Evolutionary conservation across 2,888 invertebrate genomes (phyloP), one percentile per base, ranked within the genome.

Genomic region (Chrysomela aeneicollis): DNA sequence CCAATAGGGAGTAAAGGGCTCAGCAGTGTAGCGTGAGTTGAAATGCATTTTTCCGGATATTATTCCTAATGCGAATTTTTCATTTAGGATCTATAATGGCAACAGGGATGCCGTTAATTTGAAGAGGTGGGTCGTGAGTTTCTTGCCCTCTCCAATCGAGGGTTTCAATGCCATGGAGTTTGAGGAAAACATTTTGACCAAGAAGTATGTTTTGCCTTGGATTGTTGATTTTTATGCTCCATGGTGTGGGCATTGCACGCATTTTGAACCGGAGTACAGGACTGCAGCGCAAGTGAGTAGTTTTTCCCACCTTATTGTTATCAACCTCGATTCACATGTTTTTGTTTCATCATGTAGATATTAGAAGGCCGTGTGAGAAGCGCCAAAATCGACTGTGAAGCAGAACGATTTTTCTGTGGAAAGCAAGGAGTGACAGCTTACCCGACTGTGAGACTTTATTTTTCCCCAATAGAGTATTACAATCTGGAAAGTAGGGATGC

Each of bases 171-270:
- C 82, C 58, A 75, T 79, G 5, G 83, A 84, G 61, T 84, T 87
- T 59, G 76, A 81, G 60, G 77, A 80, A n/a, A 75, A 84, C 59
- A 84, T 90, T 12, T 75, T 89, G 15, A 77, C 81, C 1, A 84
- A 86, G 60, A 75, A 79, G 26, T 78, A 71, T 60, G 61, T 73
- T 6, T 53, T 76, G 52, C 82, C 86, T 0, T 88, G 87, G 86
- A 75, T 91, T 37, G 84, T 91, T 1, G 89, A 90, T 80, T 92
- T 89, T 79, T 90, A 85, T 77, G 88, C 89, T 15, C 89, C 90
- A 0, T 90, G 90, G 89, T 87, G 87, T 76, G 85, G 85, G 17
- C 86, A 85, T 73, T 91, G 91, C 74, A 85, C 87, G 68, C 83
- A 84, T 67, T 88, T 92, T 78, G 89, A 89, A 66, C 90, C 91